Evolutionary conservation across 2,797 vertebrate species (phyloP).

Genomic region (Liasis olivaceus): DNA sequence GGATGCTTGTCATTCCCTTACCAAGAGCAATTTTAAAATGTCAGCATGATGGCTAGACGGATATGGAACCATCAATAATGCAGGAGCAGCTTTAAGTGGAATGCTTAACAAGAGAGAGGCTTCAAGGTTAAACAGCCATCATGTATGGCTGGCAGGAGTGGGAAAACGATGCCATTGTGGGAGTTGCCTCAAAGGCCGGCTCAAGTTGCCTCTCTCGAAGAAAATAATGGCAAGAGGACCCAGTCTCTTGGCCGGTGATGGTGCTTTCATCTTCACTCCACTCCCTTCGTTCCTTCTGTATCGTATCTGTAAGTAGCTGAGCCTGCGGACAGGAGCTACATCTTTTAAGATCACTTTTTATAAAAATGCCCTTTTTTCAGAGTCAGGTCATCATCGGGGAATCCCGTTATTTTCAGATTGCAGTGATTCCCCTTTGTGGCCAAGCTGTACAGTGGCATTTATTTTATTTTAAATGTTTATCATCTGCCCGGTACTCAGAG

Average conservation of each 20-base stretch:
- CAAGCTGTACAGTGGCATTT: not conserved
- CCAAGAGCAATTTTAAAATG: slow-evolving; percentile 64
- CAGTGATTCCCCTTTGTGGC: not conserved
- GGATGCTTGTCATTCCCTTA: slow-evolving; percentile 50
- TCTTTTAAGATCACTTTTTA: no score
- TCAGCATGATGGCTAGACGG: slow-evolving; percentile 63
- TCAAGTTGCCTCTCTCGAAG: not conserved
- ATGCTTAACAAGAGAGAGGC: slow-evolving; percentile 38
- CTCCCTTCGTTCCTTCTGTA: not conserved
- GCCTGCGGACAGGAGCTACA: no score
- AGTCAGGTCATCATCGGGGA: not conserved
- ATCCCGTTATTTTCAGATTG: not conserved
- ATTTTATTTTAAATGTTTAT: not conserved
- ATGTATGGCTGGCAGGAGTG: slow-evolving; percentile 36
- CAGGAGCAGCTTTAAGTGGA: slow-evolving; percentile 59
- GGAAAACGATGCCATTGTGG: not conserved
- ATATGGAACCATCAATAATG: slow-evolving; percentile 70
- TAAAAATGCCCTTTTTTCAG: not conserved
- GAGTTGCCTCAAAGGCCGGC: not conserved
- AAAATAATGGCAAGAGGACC: not conserved
- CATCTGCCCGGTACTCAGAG: not conserved
- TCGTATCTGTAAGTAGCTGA: no score
- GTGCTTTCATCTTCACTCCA: not conserved
- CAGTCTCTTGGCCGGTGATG: not conserved
- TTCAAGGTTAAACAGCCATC: slow-evolving; percentile 74